These are phyloP conservation scores for Papilio glaucus DNA, from an alignment of 1,140 invertebrate species.

Conservation along the genomic window DNA sequence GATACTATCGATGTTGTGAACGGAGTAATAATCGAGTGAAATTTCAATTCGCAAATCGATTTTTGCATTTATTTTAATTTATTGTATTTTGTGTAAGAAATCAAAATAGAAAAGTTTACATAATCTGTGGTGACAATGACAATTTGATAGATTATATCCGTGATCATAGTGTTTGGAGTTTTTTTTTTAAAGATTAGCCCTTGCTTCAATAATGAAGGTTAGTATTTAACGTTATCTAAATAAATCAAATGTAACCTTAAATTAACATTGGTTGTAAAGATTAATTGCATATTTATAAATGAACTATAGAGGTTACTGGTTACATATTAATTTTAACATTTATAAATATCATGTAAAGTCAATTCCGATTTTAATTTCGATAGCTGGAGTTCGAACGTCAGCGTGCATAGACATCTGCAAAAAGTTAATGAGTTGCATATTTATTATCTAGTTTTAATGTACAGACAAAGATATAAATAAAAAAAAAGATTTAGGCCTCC, in stretches of 20 bases:
- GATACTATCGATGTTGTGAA: conserved; percentile 38
- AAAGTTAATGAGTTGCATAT: too few relatives aligned
- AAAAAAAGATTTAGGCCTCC: too few relatives aligned
- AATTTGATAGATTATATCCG: neutral
- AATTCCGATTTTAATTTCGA: too few relatives aligned
- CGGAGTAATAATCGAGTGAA: conserved; percentile 7
- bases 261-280: too few relatives aligned
- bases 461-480: too few relatives aligned
- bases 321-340: too few relatives aligned
- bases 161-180: conserved; percentile 5
- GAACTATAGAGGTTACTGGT: too few relatives aligned
- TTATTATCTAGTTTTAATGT: too few relatives aligned
- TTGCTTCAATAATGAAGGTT: conserved; percentile 13
- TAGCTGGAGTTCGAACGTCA: too few relatives aligned
- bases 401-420: too few relatives aligned
- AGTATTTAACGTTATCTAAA: neutral
- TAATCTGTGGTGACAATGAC: conserved; percentile 31
- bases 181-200: conserved; percentile 20
- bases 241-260: neutral
- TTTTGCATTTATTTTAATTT: neutral
- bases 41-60: neutral
- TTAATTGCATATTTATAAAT: too few relatives aligned
- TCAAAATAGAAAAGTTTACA: neutral
- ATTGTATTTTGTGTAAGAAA: neutral
- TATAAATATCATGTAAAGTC: too few relatives aligned